Evolutionary conservation across 1,140 invertebrate genomes (phyloP).

Genomic region (Macrosteles quadrilineatus): DNA sequence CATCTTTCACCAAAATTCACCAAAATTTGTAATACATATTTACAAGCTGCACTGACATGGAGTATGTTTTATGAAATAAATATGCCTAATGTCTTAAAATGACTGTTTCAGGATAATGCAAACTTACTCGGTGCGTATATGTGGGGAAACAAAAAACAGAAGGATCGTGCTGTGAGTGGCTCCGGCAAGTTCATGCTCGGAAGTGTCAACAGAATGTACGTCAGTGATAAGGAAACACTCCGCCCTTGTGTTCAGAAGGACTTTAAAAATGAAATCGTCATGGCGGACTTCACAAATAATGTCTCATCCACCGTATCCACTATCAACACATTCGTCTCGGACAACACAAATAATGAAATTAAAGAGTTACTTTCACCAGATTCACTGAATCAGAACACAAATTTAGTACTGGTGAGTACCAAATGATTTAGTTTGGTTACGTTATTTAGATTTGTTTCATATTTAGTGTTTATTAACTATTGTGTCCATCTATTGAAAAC

Average conservation of each 20-base stretch:
- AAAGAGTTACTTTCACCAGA: slow-evolving; percentile 66
- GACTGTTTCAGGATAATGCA: no score
- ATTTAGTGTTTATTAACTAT: no score
- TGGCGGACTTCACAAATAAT: not conserved
- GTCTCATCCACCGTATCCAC: not conserved
- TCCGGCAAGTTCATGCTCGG: not conserved
- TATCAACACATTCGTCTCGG: not conserved
- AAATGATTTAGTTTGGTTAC: not conserved
- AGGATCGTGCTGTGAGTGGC: no score
- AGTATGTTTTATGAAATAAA: no score
- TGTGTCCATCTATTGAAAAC: not conserved
- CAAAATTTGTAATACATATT: no score
- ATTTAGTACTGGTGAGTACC: slow-evolving; percentile 63
- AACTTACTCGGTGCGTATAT: no score
- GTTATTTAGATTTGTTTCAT: not conserved
- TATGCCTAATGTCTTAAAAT: no score
- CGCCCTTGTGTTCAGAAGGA: not conserved
- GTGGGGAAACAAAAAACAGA: no score
- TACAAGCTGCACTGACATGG: no score
- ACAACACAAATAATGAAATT: slow-evolving; percentile 64
- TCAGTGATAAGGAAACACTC: not conserved
- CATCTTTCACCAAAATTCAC: no score
- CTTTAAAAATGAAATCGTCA: not conserved
- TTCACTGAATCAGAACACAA: slow-evolving; percentile 62
- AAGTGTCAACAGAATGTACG: not conserved